phyloP scores from a whole-genome alignment of 1,140 invertebrate genomes.

The Papilio polyxenes region DNA sequence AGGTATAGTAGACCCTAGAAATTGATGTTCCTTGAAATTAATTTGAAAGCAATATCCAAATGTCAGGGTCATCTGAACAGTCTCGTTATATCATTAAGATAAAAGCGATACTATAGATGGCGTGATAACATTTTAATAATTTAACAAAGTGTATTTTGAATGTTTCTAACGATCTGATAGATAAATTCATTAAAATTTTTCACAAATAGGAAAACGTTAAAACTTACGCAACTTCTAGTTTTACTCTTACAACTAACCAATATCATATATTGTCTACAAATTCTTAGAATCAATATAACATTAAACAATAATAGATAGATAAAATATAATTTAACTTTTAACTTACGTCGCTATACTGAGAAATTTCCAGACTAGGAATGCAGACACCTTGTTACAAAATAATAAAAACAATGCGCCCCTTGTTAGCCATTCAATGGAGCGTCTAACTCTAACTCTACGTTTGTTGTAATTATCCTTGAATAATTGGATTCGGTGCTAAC shows the following conservation, averaged over 20 bases:
- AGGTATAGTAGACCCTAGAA: background rate
- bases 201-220: slow-evolving; percentile 3
- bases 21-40: background rate
- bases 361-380: slow-evolving; percentile 8
- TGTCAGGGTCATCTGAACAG: background rate
- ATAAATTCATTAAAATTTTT: background rate
- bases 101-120: background rate
- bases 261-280: background rate
- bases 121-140: slow-evolving; percentile 14
- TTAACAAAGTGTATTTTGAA: slow-evolving; percentile 14
- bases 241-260: background rate
- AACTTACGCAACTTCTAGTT: background rate
- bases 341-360: background rate
- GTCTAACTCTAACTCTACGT: background rate
- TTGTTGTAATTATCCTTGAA: background rate
- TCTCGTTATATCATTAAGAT: background rate
- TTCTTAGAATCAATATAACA: background rate
- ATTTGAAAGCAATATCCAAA: slow-evolving; percentile 5
- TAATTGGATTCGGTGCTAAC: background rate
- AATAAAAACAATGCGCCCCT: slow-evolving; percentile 34
- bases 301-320: background rate
- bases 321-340: background rate
- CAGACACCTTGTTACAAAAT: slow-evolving; percentile 13
- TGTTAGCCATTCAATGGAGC: slow-evolving; percentile 14
- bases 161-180: background rate